Percentiles rank a stretch among this genome's conserved stretches.
Conservation (phyloP, 2,113 vertebrate species). For the Oreochromis aureus region DNA sequence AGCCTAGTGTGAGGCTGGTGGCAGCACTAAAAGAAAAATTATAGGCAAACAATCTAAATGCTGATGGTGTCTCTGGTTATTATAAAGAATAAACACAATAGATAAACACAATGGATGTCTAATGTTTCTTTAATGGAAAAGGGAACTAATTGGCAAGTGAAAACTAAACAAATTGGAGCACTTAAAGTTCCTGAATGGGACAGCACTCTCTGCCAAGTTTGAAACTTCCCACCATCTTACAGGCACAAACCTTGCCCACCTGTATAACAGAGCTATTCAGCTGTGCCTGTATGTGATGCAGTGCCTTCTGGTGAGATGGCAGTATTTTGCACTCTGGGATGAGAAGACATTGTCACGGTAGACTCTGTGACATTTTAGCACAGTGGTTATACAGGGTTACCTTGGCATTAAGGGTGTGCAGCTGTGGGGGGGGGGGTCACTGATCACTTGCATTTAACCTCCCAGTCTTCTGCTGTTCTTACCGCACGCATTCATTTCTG, state of each 20-base stretch:
- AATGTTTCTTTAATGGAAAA: neutral
- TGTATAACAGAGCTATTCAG: neutral
- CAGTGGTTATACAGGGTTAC: neutral
- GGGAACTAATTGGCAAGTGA: neutral
- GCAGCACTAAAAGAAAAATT: neutral
- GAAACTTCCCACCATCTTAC: neutral
- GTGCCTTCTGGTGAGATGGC: neutral
- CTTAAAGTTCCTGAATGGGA: neutral
- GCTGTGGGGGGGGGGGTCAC: neutral
- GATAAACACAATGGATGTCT: neutral
- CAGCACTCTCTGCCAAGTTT: neutral
- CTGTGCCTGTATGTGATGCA: neutral
- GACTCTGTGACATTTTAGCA: neutral
- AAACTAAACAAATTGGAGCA: neutral
- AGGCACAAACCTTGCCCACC: neutral
- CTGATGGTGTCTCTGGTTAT: neutral
- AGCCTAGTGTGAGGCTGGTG: neutral
- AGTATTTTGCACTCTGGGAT: neutral
- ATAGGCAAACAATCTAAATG: neutral
- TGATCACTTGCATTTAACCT: accelerated
- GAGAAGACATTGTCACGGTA: neutral
- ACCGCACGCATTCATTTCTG: neutral
- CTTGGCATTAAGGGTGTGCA: neutral
- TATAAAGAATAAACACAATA: neutral
- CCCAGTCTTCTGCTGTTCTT: neutral